Evolutionary conservation across 1,140 invertebrate genomes (phyloP).

Genomic region (Phymorhynchus buccinoides): DNA sequence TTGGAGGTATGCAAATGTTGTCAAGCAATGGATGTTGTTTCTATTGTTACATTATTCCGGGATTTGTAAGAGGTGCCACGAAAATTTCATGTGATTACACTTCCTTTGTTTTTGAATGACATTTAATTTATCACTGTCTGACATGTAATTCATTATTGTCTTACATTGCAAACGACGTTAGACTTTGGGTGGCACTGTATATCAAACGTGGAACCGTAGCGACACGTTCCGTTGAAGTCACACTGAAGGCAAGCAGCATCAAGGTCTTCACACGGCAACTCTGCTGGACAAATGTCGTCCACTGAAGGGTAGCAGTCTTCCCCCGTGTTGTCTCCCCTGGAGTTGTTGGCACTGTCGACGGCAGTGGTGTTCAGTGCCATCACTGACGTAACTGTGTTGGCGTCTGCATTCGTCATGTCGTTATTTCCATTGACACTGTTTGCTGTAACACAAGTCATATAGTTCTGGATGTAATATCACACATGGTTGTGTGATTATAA

Average conservation of each 20-base stretch:
- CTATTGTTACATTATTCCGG: too few relatives aligned
- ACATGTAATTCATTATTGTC: slow-evolving; percentile 23
- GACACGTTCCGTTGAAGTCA: slow-evolving; percentile 58
- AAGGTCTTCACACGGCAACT: slow-evolving; percentile 50
- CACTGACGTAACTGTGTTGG: neutral
- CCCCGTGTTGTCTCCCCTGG: slow-evolving; percentile 34
- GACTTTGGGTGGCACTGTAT: slow-evolving; percentile 53
- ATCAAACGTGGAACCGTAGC: slow-evolving; percentile 53
- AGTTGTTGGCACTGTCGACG: neutral
- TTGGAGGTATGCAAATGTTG: too few relatives aligned
- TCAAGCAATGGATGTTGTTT: too few relatives aligned
- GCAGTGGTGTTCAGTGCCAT: neutral
- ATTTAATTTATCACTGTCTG: neutral
- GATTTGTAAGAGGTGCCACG: too few relatives aligned
- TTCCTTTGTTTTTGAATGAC: neutral
- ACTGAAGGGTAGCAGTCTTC: slow-evolving; percentile 28
- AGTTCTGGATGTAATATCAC: too few relatives aligned
- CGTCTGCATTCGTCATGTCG: neutral
- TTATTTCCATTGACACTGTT: neutral
- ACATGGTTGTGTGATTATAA: too few relatives aligned
- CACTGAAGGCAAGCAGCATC: slow-evolving; percentile 61
- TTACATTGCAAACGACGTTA: slow-evolving; percentile 59
- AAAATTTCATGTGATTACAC: neutral
- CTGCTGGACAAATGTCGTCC: slow-evolving; percentile 53
- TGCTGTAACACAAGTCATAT: neutral